phyloP scores from a whole-genome alignment of 2,888 invertebrate genomes.

The Drosophila putrida region DNA sequence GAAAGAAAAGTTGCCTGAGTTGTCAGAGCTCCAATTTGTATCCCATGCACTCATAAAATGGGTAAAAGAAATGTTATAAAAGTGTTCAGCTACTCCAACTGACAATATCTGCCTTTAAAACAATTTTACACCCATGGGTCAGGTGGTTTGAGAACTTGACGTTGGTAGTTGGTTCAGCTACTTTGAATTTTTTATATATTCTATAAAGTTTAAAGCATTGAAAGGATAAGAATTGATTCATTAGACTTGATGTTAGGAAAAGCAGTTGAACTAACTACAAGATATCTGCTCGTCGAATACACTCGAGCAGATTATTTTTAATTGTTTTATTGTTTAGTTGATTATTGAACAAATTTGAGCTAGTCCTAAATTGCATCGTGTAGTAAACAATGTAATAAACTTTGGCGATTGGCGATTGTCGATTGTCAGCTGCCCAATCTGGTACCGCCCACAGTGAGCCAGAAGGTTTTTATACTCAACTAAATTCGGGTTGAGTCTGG shows the following conservation, averaged over 20 bases:
- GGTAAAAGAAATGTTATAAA: constrained; percentile 12
- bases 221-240: no score
- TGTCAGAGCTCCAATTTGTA: constrained; percentile 24
- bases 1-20: constrained; percentile 25
- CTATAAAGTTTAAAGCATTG: no score
- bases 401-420: constrained; percentile 23
- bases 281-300: constrained; percentile 1
- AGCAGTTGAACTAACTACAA: background rate
- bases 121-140: background rate
- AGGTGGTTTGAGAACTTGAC: background rate
- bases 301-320: constrained; percentile 2
- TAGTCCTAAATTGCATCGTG: constrained; percentile 21
- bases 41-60: constrained; percentile 21
- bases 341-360: constrained; percentile 18
- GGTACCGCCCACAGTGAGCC: constrained; percentile 27
- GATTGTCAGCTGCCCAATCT: constrained; percentile 28
- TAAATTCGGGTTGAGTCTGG: constrained; percentile 15
- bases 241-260: no score
- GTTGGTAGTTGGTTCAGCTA: no score
- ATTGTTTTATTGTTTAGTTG: constrained; percentile 19
- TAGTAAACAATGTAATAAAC: constrained; percentile 26
- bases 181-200: background rate
- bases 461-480: constrained; percentile 23
- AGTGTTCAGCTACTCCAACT: background rate
- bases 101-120: background rate